Evolutionary conservation across 2,113 vertebrate species (phyloP).

Genomic region (Catharus fuscescens): DNA sequence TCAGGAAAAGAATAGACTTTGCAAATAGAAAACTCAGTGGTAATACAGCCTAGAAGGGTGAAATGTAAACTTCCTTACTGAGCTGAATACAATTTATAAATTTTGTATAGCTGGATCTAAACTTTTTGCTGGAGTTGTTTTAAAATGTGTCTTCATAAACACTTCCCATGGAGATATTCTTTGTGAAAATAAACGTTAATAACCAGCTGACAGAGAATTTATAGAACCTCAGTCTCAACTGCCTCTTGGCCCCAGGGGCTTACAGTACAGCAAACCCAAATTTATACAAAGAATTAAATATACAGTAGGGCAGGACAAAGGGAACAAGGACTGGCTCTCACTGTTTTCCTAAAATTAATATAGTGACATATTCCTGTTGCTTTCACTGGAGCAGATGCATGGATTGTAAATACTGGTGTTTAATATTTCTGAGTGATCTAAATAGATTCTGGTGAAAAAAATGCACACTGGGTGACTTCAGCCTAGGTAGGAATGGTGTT

Average conservation of each 20-base stretch:
- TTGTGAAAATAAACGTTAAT: constrained; percentile 51
- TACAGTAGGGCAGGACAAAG: not conserved
- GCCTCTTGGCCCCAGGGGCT: not conserved
- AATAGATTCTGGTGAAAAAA: not conserved
- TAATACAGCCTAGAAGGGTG: not conserved
- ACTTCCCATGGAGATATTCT: constrained; percentile 36
- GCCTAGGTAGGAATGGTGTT: not conserved
- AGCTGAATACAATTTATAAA: constrained; percentile 14
- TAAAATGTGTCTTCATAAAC: constrained; percentile 59
- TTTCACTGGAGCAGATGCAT: not conserved
- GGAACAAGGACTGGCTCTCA: not conserved
- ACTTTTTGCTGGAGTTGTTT: constrained; percentile 48
- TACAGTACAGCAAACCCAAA: not conserved
- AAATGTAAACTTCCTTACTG: constrained; percentile 55
- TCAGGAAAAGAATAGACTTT: not conserved
- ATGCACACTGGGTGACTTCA: not conserved
- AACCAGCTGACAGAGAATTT: constrained; percentile 53
- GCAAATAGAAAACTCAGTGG: not conserved
- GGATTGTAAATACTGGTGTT: not conserved
- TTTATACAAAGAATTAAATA: constrained; percentile 13
- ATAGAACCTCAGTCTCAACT: not conserved
- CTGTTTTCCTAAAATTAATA: not conserved
- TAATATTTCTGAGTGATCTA: not conserved
- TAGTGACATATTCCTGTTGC: not conserved
- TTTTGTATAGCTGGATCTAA: constrained; percentile 17